Conservation (phyloP, 2,797 vertebrate genomes). For the Iguana delicatissima region DNA sequence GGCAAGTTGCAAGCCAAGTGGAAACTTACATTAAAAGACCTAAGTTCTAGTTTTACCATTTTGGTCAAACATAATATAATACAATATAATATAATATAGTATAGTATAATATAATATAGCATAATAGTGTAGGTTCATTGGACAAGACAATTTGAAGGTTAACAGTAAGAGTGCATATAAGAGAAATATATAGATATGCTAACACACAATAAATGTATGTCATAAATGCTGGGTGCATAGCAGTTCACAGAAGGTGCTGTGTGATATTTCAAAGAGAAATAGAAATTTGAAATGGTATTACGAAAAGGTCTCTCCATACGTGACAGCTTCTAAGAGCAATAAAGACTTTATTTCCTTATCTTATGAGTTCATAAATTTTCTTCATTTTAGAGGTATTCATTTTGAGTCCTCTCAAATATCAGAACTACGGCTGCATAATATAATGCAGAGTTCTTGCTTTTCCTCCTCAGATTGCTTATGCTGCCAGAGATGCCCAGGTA, state of each 20-base stretch:
- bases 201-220: neutral
- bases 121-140: too few relatives aligned
- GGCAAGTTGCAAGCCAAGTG: neutral
- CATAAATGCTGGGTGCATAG: neutral
- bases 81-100: neutral
- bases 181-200: neutral
- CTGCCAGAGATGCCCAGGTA: constrained; percentile 93
- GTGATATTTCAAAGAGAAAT: neutral
- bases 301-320: neutral
- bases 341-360: constrained; percentile 12
- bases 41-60: neutral
- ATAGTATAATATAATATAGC: too few relatives aligned
- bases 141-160: neutral
- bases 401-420: neutral
- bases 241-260: neutral
- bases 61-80: neutral
- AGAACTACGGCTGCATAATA: neutral
- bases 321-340: constrained; percentile 15
- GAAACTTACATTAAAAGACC: neutral
- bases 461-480: constrained; percentile 87
- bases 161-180: neutral
- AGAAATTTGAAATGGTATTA: neutral
- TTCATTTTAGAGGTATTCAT: neutral
- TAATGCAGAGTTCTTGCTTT: constrained; percentile 43
- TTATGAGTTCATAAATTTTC: neutral